These are phyloP conservation scores for Aphelenchoides bicaudatus DNA, from an alignment of 2,888 invertebrate genomes.

Conservation along the genomic window DNA sequence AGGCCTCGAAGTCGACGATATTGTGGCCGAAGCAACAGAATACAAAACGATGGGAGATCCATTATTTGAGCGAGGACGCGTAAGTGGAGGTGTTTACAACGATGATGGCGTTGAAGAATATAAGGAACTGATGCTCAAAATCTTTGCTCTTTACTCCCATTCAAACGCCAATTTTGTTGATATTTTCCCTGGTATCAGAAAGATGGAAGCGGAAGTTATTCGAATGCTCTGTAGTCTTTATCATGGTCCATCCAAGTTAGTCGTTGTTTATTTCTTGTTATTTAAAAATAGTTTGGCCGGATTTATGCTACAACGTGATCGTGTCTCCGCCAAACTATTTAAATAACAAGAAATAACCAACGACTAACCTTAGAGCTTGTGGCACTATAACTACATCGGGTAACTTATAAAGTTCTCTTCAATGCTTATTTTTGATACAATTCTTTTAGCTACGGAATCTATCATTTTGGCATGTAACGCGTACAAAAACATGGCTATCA, in stretches of 20 bases:
- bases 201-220: slow-evolving; percentile 90
- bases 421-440: background rate
- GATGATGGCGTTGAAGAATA: slow-evolving; percentile 26
- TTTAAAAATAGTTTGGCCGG: too few relatives aligned
- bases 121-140: slow-evolving; percentile 58
- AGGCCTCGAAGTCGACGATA: slow-evolving; percentile 65
- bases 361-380: slow-evolving; percentile 73
- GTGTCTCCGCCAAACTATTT: too few relatives aligned
- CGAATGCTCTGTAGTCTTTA: slow-evolving; percentile 69
- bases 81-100: slow-evolving; percentile 27
- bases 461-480: slow-evolving; percentile 87
- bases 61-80: slow-evolving; percentile 35
- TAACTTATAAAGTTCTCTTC: too few relatives aligned
- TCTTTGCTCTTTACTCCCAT: slow-evolving; percentile 82
- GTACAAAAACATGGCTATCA: slow-evolving; percentile 72
- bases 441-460: slow-evolving; percentile 76
- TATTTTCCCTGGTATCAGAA: slow-evolving; percentile 79
- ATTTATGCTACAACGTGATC: too few relatives aligned
- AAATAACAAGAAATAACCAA: too few relatives aligned
- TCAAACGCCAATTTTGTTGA: slow-evolving; percentile 95
- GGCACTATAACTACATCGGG: slow-evolving; percentile 84
- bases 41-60: slow-evolving; percentile 42
- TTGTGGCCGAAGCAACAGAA: slow-evolving; percentile 70
- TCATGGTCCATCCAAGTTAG: slow-evolving; percentile 77
- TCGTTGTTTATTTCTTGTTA: too few relatives aligned